Base-by-base conservation (phyloP, 2,113 vertebrate species). In the Amazona guildingii region DNA sequence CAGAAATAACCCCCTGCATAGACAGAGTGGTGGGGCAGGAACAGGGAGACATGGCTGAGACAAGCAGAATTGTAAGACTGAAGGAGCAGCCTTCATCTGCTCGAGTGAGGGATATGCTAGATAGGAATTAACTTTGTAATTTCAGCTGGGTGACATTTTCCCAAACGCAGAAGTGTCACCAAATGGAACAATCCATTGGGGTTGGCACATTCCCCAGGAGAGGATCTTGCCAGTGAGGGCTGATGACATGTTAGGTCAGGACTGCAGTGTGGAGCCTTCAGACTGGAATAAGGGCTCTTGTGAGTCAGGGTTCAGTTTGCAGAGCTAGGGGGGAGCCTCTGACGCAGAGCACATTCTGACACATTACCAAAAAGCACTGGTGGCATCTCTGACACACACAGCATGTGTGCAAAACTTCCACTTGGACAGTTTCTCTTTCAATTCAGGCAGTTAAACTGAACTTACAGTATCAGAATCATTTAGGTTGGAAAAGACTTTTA, bases 331-430 rank as follows among this genome's bases (percentile, higher is more conserved):
- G 54, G 63, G 52, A 52, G 46, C 69, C 37, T 39, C 46, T 66
- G 73, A 43, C 91, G 69, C 48, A 33, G 39, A 64, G 72, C 39
- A 2, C 11, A 55, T 57, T 37, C 64, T 54, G 24, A 31, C 46
- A 25, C 3, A 0, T n/a, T 3, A 10, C 31, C 41, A 10, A 48
- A 61, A 44, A 35, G 7, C 25, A 4, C 64, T 8, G 44, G 3
- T 23, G 49, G 64, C 67, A 35, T 29, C 81, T 68, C 55, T 89
- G 84, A 55, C 55, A 83, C 69, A 19, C 19, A 14, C 62, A 66
- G 57, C 31, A 27, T 2, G 3, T 27, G 27, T 63, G 27, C 18
- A 48, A 90, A 84, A 25, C 20, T 48, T 63, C n/a, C 9, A 11
- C 35, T 70, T 66, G 86, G 69, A 16, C 66, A 84, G 43, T 35